Base-by-base conservation (phyloP, 2,888 invertebrate genomes). In the Agonopterix subpropinquella region DNA sequence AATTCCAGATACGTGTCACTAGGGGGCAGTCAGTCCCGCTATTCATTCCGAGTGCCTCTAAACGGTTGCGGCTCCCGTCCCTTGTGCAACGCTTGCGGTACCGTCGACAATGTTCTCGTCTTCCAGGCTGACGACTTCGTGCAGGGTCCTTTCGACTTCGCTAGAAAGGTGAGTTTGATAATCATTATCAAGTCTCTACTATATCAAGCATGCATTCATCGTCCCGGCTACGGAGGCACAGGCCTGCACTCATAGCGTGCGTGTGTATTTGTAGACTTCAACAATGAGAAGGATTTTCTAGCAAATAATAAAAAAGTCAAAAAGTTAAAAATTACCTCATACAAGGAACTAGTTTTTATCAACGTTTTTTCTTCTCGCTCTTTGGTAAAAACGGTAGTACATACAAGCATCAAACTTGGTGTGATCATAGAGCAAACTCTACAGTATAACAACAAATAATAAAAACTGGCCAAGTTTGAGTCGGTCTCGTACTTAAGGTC, bases 41-140 rank as follows among this genome's bases (percentile, higher is more conserved):
- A 90, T 70, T 87, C 85, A 0, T 93, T 93, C 80, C 74, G 82
- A 55, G 91, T 93, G n/a, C 92, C 93, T 9, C 78, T 91, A 56
- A 86, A 90, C 43, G 91, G 90, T 39, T 93, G 93, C 60, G 92
- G 92, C 2, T 91, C 91, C 43, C 80, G 90, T 18, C 90, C 91
- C 0, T 87, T 91, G 0, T 92, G 92, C 65, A 85, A 90, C 9
- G 87, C 91, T 1, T 91, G 92, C 55, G 89, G 90, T 11, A 90
- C 92, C 35, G 78, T 92, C 45, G 92, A 92, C 73, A 93, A 92
- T 57, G 89, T 92, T 15, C 87, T 93, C 7, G 89, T 93, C 51
- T 92, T 93, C 65, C 93, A 93, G 73, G 87, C 91, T 47, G 93
- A 93, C 59, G 91, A 92, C 59, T 82, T 89, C 49, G 89, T 93